Conservation (phyloP, 2,888 invertebrate species). For the Noctua fimbriata region DNA sequence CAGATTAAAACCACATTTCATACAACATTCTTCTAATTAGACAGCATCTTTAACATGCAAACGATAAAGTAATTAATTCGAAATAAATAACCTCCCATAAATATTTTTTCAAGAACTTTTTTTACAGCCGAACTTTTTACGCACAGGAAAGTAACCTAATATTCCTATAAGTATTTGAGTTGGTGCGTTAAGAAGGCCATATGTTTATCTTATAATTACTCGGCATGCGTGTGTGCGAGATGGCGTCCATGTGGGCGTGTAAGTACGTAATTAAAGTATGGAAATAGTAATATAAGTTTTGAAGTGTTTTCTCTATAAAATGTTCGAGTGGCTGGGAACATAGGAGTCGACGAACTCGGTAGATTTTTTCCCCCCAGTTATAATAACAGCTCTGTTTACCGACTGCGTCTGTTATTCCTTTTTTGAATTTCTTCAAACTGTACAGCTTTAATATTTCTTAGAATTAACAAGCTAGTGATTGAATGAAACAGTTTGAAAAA, state of each 20-base stretch:
- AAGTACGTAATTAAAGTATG: conserved; percentile 88
- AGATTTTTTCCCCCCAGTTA: conserved; percentile 83
- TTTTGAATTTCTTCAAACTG: conserved; percentile 74
- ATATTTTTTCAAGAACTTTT: conserved; percentile 51
- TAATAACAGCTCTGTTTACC: conserved; percentile 86
- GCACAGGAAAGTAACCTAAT: conserved; percentile 81
- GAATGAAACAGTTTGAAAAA: conserved; percentile 30
- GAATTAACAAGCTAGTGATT: conserved; percentile 44
- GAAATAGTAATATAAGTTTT: conserved; percentile 90
- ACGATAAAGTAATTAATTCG: conserved; percentile 48
- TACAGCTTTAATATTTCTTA: conserved; percentile 60
- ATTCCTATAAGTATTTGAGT: conserved; percentile 74
- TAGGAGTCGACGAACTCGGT: conserved; percentile 83
- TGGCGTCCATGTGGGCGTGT: conserved; percentile 80
- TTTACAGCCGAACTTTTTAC: conserved; percentile 52
- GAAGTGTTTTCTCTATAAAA: conserved; percentile 90
- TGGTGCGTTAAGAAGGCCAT: conserved; percentile 82
- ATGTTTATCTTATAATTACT: conserved; percentile 87
- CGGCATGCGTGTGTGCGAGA: conserved; percentile 71
- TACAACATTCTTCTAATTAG: conserved; percentile 48
- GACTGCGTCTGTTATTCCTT: conserved; percentile 81
- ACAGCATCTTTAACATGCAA: conserved; percentile 51
- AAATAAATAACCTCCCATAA: conserved; percentile 47
- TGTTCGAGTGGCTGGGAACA: conserved; percentile 88
- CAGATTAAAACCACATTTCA: conserved; percentile 45